Percentiles rank a stretch among this genome's conserved stretches.
Conservation (phyloP, 2,888 invertebrate genomes). For the Lochmaea crataegi region DNA sequence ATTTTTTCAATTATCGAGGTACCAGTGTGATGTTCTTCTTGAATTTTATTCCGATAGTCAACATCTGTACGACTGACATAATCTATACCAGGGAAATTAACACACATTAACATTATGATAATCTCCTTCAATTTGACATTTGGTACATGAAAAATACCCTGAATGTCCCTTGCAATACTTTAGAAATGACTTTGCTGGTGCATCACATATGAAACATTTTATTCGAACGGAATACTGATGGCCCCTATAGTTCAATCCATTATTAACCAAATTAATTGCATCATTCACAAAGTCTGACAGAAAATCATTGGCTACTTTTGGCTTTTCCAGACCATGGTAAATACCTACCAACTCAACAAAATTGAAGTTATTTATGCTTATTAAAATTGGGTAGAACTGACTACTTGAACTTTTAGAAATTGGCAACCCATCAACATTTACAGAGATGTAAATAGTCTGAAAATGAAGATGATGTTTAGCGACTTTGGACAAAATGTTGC, state of each 20-base stretch:
- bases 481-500: slow-evolving; percentile 13
- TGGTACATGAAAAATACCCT: slow-evolving; percentile 16
- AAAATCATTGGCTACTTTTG: slow-evolving; percentile 35
- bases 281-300: slow-evolving; percentile 42
- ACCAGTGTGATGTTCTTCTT: slow-evolving; percentile 45
- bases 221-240: slow-evolving; percentile 32
- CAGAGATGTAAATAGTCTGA: background rate
- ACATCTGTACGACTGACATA: slow-evolving; percentile 29
- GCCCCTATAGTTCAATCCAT: slow-evolving; percentile 39
- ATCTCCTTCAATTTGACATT: slow-evolving; percentile 41
- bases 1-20: slow-evolving; percentile 43
- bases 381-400: slow-evolving; percentile 29
- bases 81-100: slow-evolving; percentile 36
- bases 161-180: slow-evolving; percentile 39
- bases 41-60: slow-evolving; percentile 33
- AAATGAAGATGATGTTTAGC: background rate
- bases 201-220: slow-evolving; percentile 44
- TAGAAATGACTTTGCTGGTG: slow-evolving; percentile 33
- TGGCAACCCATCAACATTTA: slow-evolving; percentile 26
- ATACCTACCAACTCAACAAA: slow-evolving; percentile 32
- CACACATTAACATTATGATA: slow-evolving; percentile 34
- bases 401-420: slow-evolving; percentile 30
- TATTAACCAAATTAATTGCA: slow-evolving; percentile 27
- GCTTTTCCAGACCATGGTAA: slow-evolving; percentile 41
- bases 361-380: slow-evolving; percentile 20